Evolutionary conservation across 2,113 vertebrate species (phyloP), one percentile per base, ranked within the genome.

Genomic region (Pterophyllum scalare): DNA sequence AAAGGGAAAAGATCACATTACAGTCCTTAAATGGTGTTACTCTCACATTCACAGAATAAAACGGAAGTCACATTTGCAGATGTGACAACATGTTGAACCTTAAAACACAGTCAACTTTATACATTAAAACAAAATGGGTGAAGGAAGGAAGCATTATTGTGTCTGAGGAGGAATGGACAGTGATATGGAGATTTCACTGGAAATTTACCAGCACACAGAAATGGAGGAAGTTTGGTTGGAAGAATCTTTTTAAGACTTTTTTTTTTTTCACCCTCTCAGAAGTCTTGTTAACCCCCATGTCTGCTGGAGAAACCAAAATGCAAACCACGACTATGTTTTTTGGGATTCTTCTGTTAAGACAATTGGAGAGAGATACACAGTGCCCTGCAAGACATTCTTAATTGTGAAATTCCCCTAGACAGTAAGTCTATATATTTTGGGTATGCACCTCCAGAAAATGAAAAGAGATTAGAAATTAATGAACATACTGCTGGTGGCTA

Each of bases 371-470:
- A n/a, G 35, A 43, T 65, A 65, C 40, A 43, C 5, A 43, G 11
- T 9, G 38, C 38, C 9, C 38, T 40, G 38, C 38, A 64, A 40
- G n/a, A 65, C 61, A 65, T n/a, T 65, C 24, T 40, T 40, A 38
- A 64, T 0, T 40, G 33, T 38, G 22, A 8, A 62, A 22, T 38
- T 14, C 60, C 35, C 40, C 61, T 22, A 40, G 24, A 24, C 0
- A 65, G 1, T 0, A 64, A 64, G 35, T 64, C 61, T 15, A 65
- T 65, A 65, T 24, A 43, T 43, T 65, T 65, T 43, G 62, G 7
- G 38, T 10, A 17, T 0, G 43, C 14, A 65, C 4, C 62, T 65
- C 38, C 17, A 65, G 0, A 43, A 14, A 22, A 65, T 0, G 10
- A 1, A 65, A 46, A 65, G 62, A 43, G n/a, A 43, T 43, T 43